A percentile compares a stretch with the other conserved stretches of the same genome.
These are phyloP conservation scores for Drosophila tropicalis DNA, from an alignment of 1,140 invertebrate genomes.

Conservation along the genomic window DNA sequence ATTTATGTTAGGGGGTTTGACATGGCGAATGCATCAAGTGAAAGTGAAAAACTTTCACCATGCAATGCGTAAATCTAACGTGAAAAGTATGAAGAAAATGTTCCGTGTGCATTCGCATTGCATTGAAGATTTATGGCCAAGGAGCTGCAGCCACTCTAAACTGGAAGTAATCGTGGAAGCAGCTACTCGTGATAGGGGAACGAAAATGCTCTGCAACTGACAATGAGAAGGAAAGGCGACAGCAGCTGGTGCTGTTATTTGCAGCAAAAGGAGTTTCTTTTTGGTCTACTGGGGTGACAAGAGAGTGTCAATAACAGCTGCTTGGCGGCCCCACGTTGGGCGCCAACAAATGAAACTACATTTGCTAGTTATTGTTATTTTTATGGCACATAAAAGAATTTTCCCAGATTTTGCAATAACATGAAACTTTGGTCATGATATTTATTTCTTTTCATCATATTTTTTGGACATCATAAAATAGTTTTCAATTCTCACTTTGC, in stretches of 20 bases:
- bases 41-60: constrained; percentile 74
- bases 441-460: constrained; percentile 15
- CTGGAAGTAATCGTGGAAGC: constrained; percentile 23
- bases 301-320: constrained; percentile 12
- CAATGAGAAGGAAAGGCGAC: background rate
- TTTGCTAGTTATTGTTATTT: constrained; percentile 10
- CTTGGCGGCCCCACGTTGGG: constrained; percentile 18
- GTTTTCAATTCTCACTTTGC: constrained; percentile 1
- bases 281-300: constrained; percentile 9
- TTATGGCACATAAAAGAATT: constrained; percentile 11
- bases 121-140: constrained; percentile 57
- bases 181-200: constrained; percentile 7
- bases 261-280: constrained; percentile 6
- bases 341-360: constrained; percentile 12
- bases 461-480: background rate
- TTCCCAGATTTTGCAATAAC: constrained; percentile 4
- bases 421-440: background rate
- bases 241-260: constrained; percentile 32
- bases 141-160: constrained; percentile 20
- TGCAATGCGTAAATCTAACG: constrained; percentile 69
- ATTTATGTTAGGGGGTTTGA: constrained; percentile 63
- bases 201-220: too few relatives aligned
- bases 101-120: constrained; percentile 65
- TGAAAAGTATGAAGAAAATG: constrained; percentile 60
- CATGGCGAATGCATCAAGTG: constrained; percentile 68